phyloP scores from a whole-genome alignment of 92 coral and sea anemone genomes.

The Porites evermanni region DNA sequence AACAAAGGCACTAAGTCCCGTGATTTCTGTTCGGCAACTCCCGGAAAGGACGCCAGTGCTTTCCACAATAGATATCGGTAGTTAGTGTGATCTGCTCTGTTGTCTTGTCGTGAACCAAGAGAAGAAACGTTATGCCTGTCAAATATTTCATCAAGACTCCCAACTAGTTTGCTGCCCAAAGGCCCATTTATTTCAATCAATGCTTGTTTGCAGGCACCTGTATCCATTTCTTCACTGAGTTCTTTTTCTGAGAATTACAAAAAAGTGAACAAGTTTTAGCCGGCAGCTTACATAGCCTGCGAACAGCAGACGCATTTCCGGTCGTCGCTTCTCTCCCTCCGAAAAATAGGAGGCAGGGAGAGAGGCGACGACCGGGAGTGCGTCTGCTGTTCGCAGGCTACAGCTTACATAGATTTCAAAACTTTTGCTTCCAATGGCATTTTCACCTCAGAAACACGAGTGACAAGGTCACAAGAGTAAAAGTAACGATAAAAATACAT shows the following conservation, averaged over 20 bases:
- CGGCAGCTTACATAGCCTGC: background rate
- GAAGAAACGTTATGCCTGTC: background rate
- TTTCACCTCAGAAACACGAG: no score
- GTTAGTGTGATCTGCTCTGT: slow-evolving; percentile 86
- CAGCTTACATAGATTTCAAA: background rate
- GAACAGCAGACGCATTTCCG: no score
- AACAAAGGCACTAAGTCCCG: slow-evolving; percentile 89
- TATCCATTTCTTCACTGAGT: slow-evolving; percentile 1
- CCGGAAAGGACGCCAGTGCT: slow-evolving; percentile 92
- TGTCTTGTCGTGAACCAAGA: slow-evolving; percentile 63
- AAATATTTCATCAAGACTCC: slow-evolving; percentile 27
- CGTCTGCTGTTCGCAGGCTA: no score
- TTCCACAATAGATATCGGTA: slow-evolving; percentile 93
- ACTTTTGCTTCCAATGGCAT: no score
- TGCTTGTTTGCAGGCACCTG: background rate
- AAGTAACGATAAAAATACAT: no score
- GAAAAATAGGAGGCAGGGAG: no score
- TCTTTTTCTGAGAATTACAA: slow-evolving; percentile 6
- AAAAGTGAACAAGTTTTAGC: background rate
- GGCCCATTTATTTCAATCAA: background rate
- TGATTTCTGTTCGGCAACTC: slow-evolving; percentile 85
- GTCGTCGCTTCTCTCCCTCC: no score
- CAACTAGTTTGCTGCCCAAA: background rate
- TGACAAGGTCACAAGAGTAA: no score
- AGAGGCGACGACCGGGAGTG: no score